A percentile compares a stretch with the other conserved stretches of the same genome.
Conservation (phyloP, 2,113 vertebrate genomes). For the Vireo altiloquus region DNA sequence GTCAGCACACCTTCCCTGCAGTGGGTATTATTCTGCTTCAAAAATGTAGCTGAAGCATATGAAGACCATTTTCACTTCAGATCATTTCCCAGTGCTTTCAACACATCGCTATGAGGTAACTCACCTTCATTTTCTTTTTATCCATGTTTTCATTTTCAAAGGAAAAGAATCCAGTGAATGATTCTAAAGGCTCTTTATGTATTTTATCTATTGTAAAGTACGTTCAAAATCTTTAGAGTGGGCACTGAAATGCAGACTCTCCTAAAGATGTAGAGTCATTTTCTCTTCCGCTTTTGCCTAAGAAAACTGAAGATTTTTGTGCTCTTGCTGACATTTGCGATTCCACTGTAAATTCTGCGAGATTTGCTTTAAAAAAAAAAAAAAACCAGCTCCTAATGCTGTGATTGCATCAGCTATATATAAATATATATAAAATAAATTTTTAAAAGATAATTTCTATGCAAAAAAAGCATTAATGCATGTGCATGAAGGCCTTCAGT, state of each 20-base stretch:
- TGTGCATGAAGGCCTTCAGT: not conserved
- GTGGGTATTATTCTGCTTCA: not conserved
- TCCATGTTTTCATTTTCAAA: not conserved
- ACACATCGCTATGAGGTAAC: not conserved
- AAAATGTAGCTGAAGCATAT: not conserved
- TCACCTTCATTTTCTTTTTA: not conserved
- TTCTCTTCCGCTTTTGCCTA: not conserved
- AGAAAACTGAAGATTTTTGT: not conserved
- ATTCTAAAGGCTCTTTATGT: not conserved
- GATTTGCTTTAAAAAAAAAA: not conserved
- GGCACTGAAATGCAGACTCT: not conserved
- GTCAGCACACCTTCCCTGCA: not conserved
- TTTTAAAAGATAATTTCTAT: not conserved
- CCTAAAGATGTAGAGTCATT: not conserved
- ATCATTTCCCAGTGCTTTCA: not conserved
- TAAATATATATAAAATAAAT: not conserved
- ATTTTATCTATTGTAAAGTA: not conserved
- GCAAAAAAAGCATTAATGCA: not conserved
- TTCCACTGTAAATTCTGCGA: not conserved
- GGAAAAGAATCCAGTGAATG: not conserved
- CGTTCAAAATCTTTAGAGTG: not conserved
- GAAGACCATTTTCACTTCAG: not conserved
- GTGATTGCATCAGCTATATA: not conserved
- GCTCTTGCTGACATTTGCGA: not conserved
- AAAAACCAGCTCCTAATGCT: accelerated